Evolutionary conservation across 2,888 invertebrate species (phyloP), one percentile per base, ranked within the genome.

Genomic region (Scrobipalpa costella): DNA sequence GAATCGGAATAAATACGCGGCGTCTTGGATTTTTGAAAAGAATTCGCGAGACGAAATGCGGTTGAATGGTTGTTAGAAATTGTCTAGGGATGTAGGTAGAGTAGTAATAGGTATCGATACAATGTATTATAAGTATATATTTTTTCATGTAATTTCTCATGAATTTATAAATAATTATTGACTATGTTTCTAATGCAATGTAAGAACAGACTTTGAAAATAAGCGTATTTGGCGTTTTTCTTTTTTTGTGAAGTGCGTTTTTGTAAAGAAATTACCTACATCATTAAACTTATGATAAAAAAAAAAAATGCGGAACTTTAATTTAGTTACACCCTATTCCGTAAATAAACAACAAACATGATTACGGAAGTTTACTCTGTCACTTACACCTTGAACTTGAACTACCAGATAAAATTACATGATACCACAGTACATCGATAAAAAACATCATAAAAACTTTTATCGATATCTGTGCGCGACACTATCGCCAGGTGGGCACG

Each of bases 11-110:
- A 84, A 85, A 85, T 82, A 85, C 82, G 76, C 44, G 21, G 11
- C 73, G 69, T 85, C 85, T 87, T 81, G 74, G 78, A 84, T 80
- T 67, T 85, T 85, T 87, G 80, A 74, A 78, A 84, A 81, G 78
- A 82, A 86, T 88, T 88, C 75, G 87, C 89, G 78, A 85, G 81
- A 81, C 81, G 83, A 79, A 85, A 86, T 84, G 84, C 81, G 84
- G 86, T 86, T 85, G 79, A 80, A 81, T 83, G 75, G 75, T 83
- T 84, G 79, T 81, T 82, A 80, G 77, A 77, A 77, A 71, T 69
- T 70, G 58, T 71, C 65, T 79, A 55, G 83, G 50, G 73, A 76
- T 65, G 47, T 55, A 15, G 44, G n/a, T n/a, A 15, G 7, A 55
- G n/a, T 21, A 7, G 21, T n/a, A 19, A 19, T 19, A 52, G 21